Evolutionary conservation across 2,888 invertebrate genomes (phyloP).

Genomic region (Drosophila mercatorum): DNA sequence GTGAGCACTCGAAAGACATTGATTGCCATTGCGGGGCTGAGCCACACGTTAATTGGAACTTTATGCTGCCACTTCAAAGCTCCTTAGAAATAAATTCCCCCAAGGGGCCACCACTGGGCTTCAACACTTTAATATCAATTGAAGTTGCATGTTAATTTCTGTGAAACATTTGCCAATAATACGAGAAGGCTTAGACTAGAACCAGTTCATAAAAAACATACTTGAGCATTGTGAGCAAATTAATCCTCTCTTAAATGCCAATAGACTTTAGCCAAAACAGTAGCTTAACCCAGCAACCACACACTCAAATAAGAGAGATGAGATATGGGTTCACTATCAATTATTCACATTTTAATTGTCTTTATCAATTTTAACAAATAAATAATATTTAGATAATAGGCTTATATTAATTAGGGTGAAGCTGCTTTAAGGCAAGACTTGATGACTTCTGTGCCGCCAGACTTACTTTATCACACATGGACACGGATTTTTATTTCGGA

Average conservation of each 20-base stretch:
- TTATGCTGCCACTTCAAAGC: slow-evolving; percentile 7
- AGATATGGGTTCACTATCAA: neutral
- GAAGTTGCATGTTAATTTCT: neutral
- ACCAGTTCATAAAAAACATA: too few relatives aligned
- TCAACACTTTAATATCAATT: neutral
- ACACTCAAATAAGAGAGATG: too few relatives aligned
- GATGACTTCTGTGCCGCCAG: neutral
- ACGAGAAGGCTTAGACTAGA: neutral
- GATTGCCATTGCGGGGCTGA: slow-evolving; percentile 21
- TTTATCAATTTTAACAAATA: too few relatives aligned
- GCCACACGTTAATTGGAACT: slow-evolving; percentile 45
- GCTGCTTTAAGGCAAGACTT: neutral
- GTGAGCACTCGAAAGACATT: slow-evolving; percentile 24
- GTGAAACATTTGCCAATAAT: neutral
- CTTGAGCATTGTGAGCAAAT: too few relatives aligned
- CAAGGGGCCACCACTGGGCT: neutral
- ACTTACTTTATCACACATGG: neutral
- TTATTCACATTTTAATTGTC: neutral
- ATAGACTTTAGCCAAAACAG: too few relatives aligned
- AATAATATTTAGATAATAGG: too few relatives aligned
- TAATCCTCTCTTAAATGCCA: too few relatives aligned
- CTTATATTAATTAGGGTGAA: neutral
- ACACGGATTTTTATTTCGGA: neutral
- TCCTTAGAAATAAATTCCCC: slow-evolving; percentile 5
- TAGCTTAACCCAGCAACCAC: too few relatives aligned